Evolutionary conservation across 92 coral and sea anemone genomes (phyloP), one percentile per base, ranked within the genome.

Genomic region (Palythoa caribaeorum): DNA sequence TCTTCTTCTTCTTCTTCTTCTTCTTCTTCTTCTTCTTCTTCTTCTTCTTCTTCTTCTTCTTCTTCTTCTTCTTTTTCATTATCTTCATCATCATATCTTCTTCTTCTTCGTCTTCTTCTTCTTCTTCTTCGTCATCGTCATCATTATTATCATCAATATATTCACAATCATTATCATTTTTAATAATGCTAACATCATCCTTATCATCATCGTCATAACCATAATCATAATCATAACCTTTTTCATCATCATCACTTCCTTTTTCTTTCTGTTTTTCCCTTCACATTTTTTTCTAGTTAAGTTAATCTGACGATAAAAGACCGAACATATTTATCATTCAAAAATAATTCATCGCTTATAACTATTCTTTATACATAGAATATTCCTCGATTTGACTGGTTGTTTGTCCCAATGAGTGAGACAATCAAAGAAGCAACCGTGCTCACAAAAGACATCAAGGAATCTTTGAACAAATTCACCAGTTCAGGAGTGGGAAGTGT

Each of bases 351-450:
- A 73, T 9, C 12, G 5, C 50, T 39, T n/a, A 73, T 21, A 73
- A 39, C 77, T 16, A 69, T 21, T 8, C 13, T 36, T 36, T 59
- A 5, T 59, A 38, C 28, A 65, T 71, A 95, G 98, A 90, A 88
- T 84, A 93, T 95, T 54, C 98, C 93, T 0, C 88, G 93, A 20
- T 84, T 95, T 92, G 96, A 95, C 77, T 94, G 93, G 51, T 84
- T 95, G 36, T 91, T 95, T 36, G 74, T 85, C 9, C 48, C 80
- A 17, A 54, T 95, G 66, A 93, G 93, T 76, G 60, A 84, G 54
- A 87, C 93, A 1, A 83, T 95, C 20, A 66, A 83, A 13, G 77
- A 78, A 40, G 84, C 92, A 6, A 87, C 85, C 20, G 71, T 95
- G 13, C 77, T 95, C 2, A 89, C 98, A 74, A 48, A 66, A 19